Base-by-base conservation (phyloP, 2,888 invertebrate genomes). In the Erynnis tages region DNA sequence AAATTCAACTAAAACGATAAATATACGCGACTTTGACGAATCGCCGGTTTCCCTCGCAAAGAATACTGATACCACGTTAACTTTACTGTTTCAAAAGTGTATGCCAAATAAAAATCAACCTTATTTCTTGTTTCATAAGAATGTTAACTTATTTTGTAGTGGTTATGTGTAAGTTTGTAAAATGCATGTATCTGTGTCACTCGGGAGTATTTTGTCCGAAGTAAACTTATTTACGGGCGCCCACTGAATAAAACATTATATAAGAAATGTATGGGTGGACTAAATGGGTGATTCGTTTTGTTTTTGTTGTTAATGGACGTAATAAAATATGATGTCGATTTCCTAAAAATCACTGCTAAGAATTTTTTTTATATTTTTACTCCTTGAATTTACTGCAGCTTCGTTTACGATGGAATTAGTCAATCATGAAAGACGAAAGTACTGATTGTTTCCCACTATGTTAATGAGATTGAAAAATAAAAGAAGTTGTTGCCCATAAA, bases 1-100 rank as follows among this genome's bases (percentile, higher is more conserved):
- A 88, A 87, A 88, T 87, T 87, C 87, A 85, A 85, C 83, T 84
- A 82, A 79, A 86, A 87, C 88, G 84, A 88, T 88, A 88, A 88
- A 88, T 88, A 88, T 82, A 83, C 73, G 75, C 72, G 85, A 86
- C 87, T 87, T 87, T 66, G 67, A 67, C 85, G 84, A 80, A 88
- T 88, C 76, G 77, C 79, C 80, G 73, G 78, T 76, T 81, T 84
- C 86, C 85, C 82, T 80, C 72, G 68, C 75, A 80, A 84, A 85
- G 82, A 84, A 86, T 76, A 63, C 69, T 61, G 55, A 54, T 55
- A 70, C 78, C 57, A 62, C 55, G 2, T 53, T 72, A 62, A 44
- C 21, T 54, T 55, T 74, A 37, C 63, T 11, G 5, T 8, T 45
- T 2, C 10, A 16, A n/a, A 16, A 48, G n/a, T 5, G 1, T 1